Evolutionary conservation across 2,113 vertebrate genomes (phyloP), one percentile per base, ranked within the genome.

Genomic region (Sitta europaea): DNA sequence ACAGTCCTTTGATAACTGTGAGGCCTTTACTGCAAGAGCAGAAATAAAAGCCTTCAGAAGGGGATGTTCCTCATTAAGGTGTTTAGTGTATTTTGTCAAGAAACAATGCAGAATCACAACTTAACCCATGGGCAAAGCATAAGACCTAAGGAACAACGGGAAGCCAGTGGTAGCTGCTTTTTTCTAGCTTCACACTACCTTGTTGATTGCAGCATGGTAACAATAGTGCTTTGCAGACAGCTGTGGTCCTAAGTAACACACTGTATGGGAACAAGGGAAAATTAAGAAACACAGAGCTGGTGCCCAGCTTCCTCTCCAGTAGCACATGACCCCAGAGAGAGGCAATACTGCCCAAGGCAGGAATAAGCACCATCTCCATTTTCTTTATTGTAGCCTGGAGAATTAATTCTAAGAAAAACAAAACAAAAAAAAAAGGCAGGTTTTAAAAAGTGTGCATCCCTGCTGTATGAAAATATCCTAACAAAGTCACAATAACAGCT

Each of bases 211-310:
- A 78, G 43, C 1, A 0, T 11, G 63, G 53, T 31, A 62, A 43
- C 61, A 82, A 70, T 4, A 76, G 35, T 1, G 5, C 11, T 85
- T 86, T 2, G 1, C 61, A 67, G 73, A 10, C 57, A 88, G 42
- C 62, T 79, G 28, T 67, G 31, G 8, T 74, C 29, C 48, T 91
- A 57, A 0, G 0, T 55, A 59, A 67, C 0, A 4, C 51, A 11
- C 22, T 43, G 16, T 79, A 40, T 33, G 42, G 29, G 24, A 86
- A n/a, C n/a, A 55, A 70, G 43, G 54, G 24, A 61, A 86, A 86
- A 81, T 68, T 38, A 54, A 80, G 27, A 29, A 35, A 53, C 5
- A 6, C 7, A 36, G 70, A 77, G 47, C 33, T 71, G 42, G 10
- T 74, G 24, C 33, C 20, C 5, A 1, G 6, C 43, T 67, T 53